phyloP scores from a whole-genome alignment of 1,140 invertebrate species.

The Drosophila ficusphila region DNA sequence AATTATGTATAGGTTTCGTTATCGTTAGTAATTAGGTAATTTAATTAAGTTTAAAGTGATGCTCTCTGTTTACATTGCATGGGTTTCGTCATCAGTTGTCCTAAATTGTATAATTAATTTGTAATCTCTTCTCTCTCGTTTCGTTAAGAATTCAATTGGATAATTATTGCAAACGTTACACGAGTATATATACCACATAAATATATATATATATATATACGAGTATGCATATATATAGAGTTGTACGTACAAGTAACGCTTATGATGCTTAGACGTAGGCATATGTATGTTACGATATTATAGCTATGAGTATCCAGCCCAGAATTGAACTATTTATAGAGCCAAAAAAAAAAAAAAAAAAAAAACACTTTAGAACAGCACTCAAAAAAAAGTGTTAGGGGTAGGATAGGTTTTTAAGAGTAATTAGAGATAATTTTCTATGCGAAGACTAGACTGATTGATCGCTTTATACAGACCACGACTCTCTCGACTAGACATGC shows the following conservation, averaged over 20 bases:
- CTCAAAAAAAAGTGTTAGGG: conserved; percentile 8
- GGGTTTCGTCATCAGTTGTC: conserved; percentile 4
- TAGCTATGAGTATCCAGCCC: conserved; percentile 43
- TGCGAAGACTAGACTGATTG: conserved; percentile 43
- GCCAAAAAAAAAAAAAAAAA: conserved; percentile 11
- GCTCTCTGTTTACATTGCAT: conserved; percentile 44
- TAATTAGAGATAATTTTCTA: conserved; percentile 41
- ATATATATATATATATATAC: not conserved
- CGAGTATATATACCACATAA: conserved; percentile 3
- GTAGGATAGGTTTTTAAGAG: conserved; percentile 6
- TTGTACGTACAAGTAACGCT: conserved; percentile 24
- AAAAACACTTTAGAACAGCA: too few species aligned
- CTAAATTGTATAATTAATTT: conserved; percentile 33
- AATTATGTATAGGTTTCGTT: conserved; percentile 35
- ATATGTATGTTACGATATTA: conserved; percentile 52
- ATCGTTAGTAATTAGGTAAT: conserved; percentile 47
- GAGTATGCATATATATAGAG: conserved; percentile 4
- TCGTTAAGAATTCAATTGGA: conserved; percentile 14
- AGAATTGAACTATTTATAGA: conserved; percentile 40
- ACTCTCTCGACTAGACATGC: conserved; percentile 33
- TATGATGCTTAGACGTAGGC: conserved; percentile 42
- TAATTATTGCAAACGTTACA: conserved; percentile 34
- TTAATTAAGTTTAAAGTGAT: conserved; percentile 48
- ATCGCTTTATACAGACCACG: conserved; percentile 37
- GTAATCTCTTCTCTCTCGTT: conserved; percentile 17